Percentiles rank a stretch among this genome's conserved stretches.
Evolutionary conservation across 2,113 vertebrate species (phyloP).

Genomic region (Maccullochella peelii): DNA sequence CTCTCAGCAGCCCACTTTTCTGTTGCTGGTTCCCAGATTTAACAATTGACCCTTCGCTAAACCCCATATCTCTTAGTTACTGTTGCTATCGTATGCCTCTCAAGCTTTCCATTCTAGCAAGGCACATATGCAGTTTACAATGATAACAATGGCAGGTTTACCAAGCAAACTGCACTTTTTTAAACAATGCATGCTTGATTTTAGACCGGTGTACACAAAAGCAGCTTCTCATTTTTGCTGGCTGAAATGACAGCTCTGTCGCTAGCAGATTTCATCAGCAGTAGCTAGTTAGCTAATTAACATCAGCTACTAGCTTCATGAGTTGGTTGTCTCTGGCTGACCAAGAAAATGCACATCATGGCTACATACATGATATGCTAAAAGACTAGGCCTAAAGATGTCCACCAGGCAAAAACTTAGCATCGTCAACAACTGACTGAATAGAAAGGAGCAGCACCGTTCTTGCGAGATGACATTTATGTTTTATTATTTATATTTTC

Average conservation of each 20-base stretch:
- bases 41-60: neutral
- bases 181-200: neutral
- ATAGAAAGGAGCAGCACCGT: no score
- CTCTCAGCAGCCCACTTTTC: neutral
- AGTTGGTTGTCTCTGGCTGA: no score
- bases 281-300: no score
- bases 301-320: no score
- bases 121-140: neutral
- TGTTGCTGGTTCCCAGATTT: neutral
- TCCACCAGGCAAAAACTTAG: no score
- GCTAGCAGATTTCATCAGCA: no score
- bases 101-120: neutral
- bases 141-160: neutral
- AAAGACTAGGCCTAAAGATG: no score
- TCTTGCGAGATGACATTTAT: no score
- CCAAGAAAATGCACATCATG: no score
- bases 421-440: neutral
- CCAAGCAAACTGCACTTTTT: neutral
- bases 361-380: no score
- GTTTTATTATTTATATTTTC: no score
- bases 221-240: neutral
- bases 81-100: neutral
- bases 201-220: neutral
- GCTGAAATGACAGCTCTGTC: neutral
- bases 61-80: neutral